These are phyloP conservation scores for Sicus ferrugineus DNA, from an alignment of 2,888 invertebrate genomes.

Conservation along the genomic window DNA sequence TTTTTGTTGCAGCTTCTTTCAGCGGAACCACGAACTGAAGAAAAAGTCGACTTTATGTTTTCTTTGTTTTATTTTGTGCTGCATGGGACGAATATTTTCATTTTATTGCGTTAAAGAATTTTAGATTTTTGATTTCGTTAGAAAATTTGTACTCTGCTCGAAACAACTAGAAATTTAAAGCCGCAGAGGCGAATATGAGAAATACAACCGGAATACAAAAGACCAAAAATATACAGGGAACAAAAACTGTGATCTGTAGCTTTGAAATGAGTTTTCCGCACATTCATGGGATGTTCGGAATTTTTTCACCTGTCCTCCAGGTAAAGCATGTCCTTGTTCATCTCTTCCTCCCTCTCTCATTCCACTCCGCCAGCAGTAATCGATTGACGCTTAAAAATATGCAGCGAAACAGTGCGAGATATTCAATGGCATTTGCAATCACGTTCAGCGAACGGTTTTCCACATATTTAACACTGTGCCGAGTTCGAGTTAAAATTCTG, in stretches of 20 bases:
- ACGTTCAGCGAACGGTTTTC: not conserved
- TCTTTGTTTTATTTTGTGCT: too few species aligned
- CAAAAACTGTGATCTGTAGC: not conserved
- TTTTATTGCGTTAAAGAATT: not conserved
- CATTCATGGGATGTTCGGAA: too few species aligned
- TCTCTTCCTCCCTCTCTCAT: not conserved
- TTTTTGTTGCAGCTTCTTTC: too few species aligned
- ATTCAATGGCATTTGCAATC: conserved; percentile 16
- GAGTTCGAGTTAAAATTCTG: not conserved
- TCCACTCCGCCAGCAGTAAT: not conserved
- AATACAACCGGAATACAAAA: not conserved
- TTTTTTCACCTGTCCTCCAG: too few species aligned
- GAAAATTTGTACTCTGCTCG: not conserved
- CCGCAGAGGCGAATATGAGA: not conserved
- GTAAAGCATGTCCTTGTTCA: too few species aligned
- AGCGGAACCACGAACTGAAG: too few species aligned
- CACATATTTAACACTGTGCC: not conserved
- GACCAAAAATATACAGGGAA: not conserved
- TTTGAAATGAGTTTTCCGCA: not conserved
- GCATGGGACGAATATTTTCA: not conserved
- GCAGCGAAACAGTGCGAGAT: conserved; percentile 17
- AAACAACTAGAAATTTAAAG: not conserved
- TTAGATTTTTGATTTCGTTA: conserved; percentile 12
- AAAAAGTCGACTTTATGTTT: not conserved
- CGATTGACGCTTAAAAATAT: not conserved